A percentile compares a stretch with the other conserved stretches of the same genome.
These are phyloP conservation scores for Pagrus major DNA, from an alignment of 2,113 vertebrate genomes.

Conservation along the genomic window DNA sequence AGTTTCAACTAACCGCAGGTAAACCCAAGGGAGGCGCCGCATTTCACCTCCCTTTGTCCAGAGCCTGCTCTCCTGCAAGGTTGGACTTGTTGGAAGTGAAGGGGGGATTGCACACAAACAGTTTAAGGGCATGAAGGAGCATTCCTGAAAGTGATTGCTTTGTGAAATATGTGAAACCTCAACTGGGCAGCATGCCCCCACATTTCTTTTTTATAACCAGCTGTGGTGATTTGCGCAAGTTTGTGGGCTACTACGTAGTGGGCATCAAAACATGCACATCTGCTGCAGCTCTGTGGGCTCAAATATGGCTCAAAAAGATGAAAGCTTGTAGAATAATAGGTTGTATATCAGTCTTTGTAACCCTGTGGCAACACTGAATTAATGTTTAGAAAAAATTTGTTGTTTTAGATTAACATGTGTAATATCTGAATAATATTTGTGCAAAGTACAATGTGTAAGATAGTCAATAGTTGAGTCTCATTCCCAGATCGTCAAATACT, in stretches of 20 bases:
- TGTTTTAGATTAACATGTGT: neutral
- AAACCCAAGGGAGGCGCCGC: slow-evolving; percentile 54
- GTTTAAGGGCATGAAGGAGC: slow-evolving; percentile 50
- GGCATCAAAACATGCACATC: slow-evolving; percentile 18
- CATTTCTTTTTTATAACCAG: slow-evolving; percentile 7
- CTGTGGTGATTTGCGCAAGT: neutral
- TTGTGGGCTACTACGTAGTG: slow-evolving; percentile 14
- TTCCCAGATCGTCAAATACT: no score
- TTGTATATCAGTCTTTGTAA: neutral
- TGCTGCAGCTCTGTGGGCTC: neutral
- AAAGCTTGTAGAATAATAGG: neutral
- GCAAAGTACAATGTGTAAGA: no score
- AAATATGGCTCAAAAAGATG: neutral
- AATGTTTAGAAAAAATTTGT: neutral
- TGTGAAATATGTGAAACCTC: slow-evolving; percentile 63
- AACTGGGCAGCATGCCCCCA: neutral
- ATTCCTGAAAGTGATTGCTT: slow-evolving; percentile 66
- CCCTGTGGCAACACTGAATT: neutral
- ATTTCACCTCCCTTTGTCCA: slow-evolving; percentile 64
- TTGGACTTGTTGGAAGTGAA: slow-evolving; percentile 66
- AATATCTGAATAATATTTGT: neutral
- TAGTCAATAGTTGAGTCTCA: no score
- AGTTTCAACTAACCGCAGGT: slow-evolving; percentile 55
- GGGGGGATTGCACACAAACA: slow-evolving; percentile 38
- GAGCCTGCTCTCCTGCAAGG: slow-evolving; percentile 61